Percentiles rank a stretch among this genome's conserved stretches.
These are phyloP conservation scores for Hypothenemus hampei DNA, from an alignment of 1,140 invertebrate genomes.

Conservation along the genomic window DNA sequence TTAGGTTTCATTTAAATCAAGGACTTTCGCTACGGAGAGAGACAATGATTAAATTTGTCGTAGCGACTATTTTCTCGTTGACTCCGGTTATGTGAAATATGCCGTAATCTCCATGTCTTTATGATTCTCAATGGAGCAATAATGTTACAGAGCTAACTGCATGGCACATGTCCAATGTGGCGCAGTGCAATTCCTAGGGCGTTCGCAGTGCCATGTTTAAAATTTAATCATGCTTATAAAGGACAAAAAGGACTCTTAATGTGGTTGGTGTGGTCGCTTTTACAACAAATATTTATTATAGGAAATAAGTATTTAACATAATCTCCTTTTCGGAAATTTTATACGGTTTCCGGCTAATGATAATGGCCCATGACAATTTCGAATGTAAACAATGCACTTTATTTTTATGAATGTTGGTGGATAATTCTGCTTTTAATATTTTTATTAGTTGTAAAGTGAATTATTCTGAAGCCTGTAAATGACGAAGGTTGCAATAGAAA, in stretches of 20 bases:
- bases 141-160: background rate
- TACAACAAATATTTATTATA: conserved; percentile 15
- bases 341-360: background rate
- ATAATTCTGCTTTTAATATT: no score
- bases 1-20: background rate
- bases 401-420: no score
- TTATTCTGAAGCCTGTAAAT: no score
- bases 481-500: no score
- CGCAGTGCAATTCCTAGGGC: conserved; percentile 22
- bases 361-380: no score
- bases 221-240: conserved; percentile 25
- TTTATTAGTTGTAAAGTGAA: no score
- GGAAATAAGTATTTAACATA: conserved; percentile 14
- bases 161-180: background rate
- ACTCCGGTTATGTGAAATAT: background rate
- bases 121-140: conserved; percentile 7
- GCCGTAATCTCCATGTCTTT: background rate
- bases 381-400: no score
- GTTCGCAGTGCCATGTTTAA: conserved; percentile 23
- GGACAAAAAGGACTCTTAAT: conserved; percentile 13
- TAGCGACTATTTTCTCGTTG: conserved; percentile 5
- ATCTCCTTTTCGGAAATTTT: no score
- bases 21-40: no score
- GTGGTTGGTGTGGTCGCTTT: conserved; percentile 5
- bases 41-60: conserved; percentile 6